These are phyloP conservation scores for Pseudomyrmex pallidus DNA, from an alignment of 1,140 invertebrate genomes.

Conservation along the genomic window DNA sequence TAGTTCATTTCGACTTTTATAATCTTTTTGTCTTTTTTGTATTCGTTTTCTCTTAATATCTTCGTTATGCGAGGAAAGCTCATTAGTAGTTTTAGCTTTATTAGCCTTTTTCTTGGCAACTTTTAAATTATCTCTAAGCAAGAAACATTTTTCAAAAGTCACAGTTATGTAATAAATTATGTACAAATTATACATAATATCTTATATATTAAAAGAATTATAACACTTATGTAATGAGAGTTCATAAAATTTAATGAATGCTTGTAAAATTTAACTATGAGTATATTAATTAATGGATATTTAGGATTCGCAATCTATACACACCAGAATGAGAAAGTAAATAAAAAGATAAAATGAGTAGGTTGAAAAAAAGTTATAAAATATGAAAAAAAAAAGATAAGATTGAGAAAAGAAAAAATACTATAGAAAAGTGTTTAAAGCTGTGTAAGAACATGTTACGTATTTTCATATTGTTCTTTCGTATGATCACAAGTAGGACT, in stretches of 20 bases:
- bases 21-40: constrained; percentile 18
- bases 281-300: constrained; percentile 6
- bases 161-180: constrained; percentile 18
- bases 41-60: constrained; percentile 13
- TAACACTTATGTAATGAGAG: neutral
- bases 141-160: constrained; percentile 2
- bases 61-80: constrained; percentile 24
- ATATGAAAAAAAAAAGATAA: neutral
- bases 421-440: too few relatives aligned
- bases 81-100: constrained; percentile 41
- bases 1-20: neutral
- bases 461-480: too few relatives aligned
- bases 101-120: constrained; percentile 29
- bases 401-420: too few relatives aligned
- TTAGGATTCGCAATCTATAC: neutral
- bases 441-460: too few relatives aligned
- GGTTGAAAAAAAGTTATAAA: neutral
- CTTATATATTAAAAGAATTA: neutral
- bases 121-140: constrained; percentile 27
- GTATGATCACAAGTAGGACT: too few relatives aligned
- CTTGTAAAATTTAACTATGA: neutral
- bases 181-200: neutral
- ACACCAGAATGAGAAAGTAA: neutral
- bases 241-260: neutral
- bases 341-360: neutral